Base-by-base conservation (phyloP, 1,140 invertebrate genomes). In the Cardiocondyla obscurior region DNA sequence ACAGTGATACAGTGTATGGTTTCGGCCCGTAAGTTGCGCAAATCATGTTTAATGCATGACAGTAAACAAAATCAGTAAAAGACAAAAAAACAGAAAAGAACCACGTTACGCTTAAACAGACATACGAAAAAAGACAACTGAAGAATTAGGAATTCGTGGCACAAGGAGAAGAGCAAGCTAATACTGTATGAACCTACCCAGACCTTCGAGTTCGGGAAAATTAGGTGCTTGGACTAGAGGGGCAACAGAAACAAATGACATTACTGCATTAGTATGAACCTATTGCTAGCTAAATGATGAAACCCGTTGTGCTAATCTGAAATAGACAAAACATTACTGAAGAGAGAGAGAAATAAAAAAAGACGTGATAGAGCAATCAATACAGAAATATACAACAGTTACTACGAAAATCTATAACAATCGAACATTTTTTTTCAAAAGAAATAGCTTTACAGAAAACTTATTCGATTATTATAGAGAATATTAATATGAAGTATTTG, bases 161-260 rank as follows among this genome's bases (percentile, higher is more conserved):
- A 73, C 60, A 83, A 82, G 86, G 86, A 90, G 84, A 90, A 87
- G 70, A 83, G 70, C 85, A 92, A 92, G 90, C 91, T 92, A 94
- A 93, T 92, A 94, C 92, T 92, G 90, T 91, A 92, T 92, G 91
- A 93, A 96, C 96, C 94, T 96, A 96, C 96, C 96, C 94, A 96
- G 94, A 91, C 94, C 95, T 95, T 96, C 95, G 90, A 96, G 95
- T 92, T 95, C 94, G 94, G 95, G 95, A 94, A 95, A 96, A 94
- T 96, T 95, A 94, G 95, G 95, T 94, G 96, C 96, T 94, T 95
- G 95, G 94, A 96, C 96, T 96, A 95, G 94, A 94, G 93, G 94
- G 94, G 93, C 91, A 93, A 94, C 91, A 93, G 91, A 94, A 94
- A 91, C 90, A 94, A 90, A 94, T 93, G 92, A 93, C 84, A 93